Conservation (phyloP, 2,888 invertebrate species). For the Amiota mariae region DNA sequence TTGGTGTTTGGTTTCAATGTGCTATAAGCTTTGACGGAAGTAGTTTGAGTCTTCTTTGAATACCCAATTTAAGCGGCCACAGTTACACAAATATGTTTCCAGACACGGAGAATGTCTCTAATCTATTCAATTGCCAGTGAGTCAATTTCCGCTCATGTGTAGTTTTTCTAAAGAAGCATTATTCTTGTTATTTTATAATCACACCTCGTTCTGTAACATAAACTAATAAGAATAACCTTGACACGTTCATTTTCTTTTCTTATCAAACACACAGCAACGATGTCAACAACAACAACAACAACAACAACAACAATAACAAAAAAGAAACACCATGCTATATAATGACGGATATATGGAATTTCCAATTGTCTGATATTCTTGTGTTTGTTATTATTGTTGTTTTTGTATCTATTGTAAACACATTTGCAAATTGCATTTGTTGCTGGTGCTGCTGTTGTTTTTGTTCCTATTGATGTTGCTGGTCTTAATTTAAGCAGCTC, state of each 20-base stretch:
- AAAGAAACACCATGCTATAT: slow-evolving; percentile 45
- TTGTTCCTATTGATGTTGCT: slow-evolving; percentile 28
- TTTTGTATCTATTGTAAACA: slow-evolving; percentile 13
- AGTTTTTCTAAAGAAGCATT: no score
- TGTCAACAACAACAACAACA: slow-evolving; percentile 2
- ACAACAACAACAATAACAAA: slow-evolving; percentile 8
- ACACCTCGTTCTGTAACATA: slow-evolving; percentile 13
- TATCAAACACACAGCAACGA: background rate
- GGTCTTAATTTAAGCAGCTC: slow-evolving; percentile 41
- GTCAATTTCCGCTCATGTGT: no score
- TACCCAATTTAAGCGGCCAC: no score
- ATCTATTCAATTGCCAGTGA: no score
- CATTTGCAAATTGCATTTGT: background rate
- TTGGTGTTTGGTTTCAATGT: no score
- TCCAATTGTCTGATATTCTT: slow-evolving; percentile 3
- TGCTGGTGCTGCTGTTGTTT: slow-evolving; percentile 29
- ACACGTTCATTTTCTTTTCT: slow-evolving; percentile 36
- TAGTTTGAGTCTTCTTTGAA: no score
- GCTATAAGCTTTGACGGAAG: no score
- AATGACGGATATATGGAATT: slow-evolving; percentile 8
- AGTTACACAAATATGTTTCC: no score
- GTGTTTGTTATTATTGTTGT: slow-evolving; percentile 26
- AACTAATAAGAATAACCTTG: slow-evolving; percentile 49
- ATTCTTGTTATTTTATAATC: no score
- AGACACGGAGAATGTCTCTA: no score